Conservation (phyloP, 23 tunicate species). For the Phallusia fumigata region DNA sequence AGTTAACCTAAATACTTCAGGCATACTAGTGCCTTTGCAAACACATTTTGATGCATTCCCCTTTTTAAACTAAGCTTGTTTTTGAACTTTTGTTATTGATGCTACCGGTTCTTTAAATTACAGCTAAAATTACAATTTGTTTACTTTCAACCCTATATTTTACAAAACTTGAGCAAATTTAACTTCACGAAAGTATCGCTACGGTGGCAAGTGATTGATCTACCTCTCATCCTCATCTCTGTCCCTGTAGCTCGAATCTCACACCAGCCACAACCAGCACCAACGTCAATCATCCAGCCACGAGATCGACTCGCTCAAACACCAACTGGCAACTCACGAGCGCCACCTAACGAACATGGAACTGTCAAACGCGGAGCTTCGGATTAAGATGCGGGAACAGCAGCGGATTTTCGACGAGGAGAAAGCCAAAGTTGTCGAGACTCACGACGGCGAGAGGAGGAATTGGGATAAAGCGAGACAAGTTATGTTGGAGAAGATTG, state of each 20-base stretch:
- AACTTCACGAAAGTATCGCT: too few species aligned
- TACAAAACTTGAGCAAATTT: too few species aligned
- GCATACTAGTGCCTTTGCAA: too few species aligned
- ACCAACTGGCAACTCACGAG: conserved; percentile 22
- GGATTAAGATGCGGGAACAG: conserved; percentile 15
- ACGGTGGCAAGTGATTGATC: too few species aligned
- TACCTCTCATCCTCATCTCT: too few species aligned
- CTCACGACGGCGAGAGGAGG: conserved; percentile 46
- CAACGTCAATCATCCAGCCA: neutral
- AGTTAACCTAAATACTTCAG: too few species aligned
- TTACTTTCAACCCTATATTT: too few species aligned
- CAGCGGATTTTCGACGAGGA: conserved; percentile 25
- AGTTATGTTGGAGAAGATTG: conserved; percentile 55
- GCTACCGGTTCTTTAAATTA: too few species aligned
- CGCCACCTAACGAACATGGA: conserved; percentile 14
- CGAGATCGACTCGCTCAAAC: conserved; percentile 8
- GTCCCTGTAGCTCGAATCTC: neutral
- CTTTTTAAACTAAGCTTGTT: too few species aligned
- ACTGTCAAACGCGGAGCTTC: conserved; percentile 24
- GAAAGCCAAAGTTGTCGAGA: conserved; percentile 14
- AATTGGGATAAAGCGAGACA: conserved; percentile 51
- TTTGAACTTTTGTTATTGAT: too few species aligned
- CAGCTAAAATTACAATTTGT: too few species aligned
- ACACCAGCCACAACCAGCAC: neutral
- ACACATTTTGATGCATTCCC: too few species aligned